These are phyloP conservation scores for Margarornis squamiger DNA, from an alignment of 2,797 vertebrate species.

Conservation along the genomic window DNA sequence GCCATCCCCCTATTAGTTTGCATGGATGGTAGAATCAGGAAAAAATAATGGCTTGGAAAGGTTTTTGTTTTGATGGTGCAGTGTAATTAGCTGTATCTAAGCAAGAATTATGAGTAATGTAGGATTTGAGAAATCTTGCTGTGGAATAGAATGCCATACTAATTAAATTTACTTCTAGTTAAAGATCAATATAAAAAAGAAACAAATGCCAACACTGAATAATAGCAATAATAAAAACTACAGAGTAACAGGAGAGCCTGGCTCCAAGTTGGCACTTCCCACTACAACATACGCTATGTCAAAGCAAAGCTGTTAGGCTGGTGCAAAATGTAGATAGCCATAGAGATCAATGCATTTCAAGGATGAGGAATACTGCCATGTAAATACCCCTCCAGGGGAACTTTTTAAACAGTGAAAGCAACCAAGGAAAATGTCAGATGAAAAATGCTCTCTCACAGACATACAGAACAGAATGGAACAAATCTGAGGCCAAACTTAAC, in stretches of 20 bases:
- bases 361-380: not conserved
- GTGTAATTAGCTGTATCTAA: not conserved
- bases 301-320: not conserved
- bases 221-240: not conserved
- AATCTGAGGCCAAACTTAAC: not conserved
- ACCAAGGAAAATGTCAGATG: not conserved
- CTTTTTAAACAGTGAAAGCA: not conserved
- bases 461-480: not conserved
- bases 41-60: not conserved
- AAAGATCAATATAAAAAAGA: not conserved
- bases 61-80: not conserved
- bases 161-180: not conserved
- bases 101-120: not conserved
- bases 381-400: not conserved
- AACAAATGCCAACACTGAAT: not conserved
- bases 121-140: not conserved
- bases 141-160: not conserved
- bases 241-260: not conserved
- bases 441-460: not conserved
- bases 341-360: not conserved
- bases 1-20: not conserved
- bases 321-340: not conserved
- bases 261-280: not conserved
- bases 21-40: not conserved
- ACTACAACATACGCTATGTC: not conserved